A percentile compares a stretch with the other conserved stretches of the same genome.
These are phyloP conservation scores for Dufourea novaeangliae DNA, from an alignment of 1,140 invertebrate genomes.

Conservation along the genomic window DNA sequence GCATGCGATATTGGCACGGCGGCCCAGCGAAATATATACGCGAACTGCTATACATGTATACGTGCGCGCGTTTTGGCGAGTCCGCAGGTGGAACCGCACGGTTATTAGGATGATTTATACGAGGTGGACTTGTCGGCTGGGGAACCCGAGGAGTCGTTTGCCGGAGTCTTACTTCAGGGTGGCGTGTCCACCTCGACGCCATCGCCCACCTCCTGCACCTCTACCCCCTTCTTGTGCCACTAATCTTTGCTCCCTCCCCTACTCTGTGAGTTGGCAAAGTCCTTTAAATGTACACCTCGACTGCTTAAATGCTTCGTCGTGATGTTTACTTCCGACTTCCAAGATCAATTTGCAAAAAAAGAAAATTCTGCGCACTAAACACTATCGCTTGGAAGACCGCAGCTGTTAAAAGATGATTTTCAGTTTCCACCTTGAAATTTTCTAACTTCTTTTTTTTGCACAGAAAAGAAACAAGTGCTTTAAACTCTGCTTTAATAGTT, in stretches of 20 bases:
- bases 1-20: conserved; percentile 69
- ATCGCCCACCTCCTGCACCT: not conserved
- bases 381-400: no score
- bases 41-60: conserved; percentile 19
- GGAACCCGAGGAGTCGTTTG: conserved; percentile 41
- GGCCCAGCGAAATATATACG: conserved; percentile 61
- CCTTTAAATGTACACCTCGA: conserved; percentile 15
- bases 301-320: conserved; percentile 39
- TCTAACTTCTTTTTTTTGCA: no score
- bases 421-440: no score
- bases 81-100: conserved; percentile 72
- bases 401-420: no score
- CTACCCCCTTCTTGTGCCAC: no score
- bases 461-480: no score
- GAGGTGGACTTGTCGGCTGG: conserved; percentile 63
- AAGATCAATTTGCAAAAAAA: no score
- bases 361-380: no score
- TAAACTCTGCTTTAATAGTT: no score
- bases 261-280: not conserved
- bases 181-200: conserved; percentile 28
- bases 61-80: conserved; percentile 58
- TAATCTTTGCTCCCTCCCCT: no score
- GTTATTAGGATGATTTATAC: conserved; percentile 77
- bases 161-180: conserved; percentile 46
- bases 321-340: conserved; percentile 17